phyloP scores from a whole-genome alignment of 2,888 invertebrate species.

The Gasteruption jaculator region DNA sequence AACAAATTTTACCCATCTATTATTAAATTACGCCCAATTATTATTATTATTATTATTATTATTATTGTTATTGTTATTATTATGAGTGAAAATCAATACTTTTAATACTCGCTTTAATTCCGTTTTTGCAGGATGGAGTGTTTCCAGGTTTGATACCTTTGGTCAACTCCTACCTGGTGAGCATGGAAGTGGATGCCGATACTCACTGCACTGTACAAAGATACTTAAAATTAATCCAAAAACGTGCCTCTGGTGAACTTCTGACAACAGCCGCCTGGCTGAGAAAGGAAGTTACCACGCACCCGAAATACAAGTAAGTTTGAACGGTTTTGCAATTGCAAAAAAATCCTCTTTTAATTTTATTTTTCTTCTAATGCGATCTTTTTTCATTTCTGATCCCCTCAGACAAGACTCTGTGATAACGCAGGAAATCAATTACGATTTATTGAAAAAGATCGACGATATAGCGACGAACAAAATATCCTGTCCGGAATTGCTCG shows the following conservation, averaged over 20 bases:
- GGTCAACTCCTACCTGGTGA: slow-evolving; percentile 88
- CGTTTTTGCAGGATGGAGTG: slow-evolving; percentile 64
- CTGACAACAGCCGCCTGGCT: slow-evolving; percentile 95
- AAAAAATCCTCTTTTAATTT: slow-evolving; percentile 9
- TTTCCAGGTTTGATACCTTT: slow-evolving; percentile 95
- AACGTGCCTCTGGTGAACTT: slow-evolving; percentile 82
- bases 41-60: too few relatives aligned
- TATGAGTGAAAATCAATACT: too few relatives aligned
- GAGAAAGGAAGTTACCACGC: slow-evolving; percentile 79
- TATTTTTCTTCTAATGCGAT: neutral
- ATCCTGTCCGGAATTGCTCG: slow-evolving; percentile 72
- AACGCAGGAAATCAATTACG: slow-evolving; percentile 84
- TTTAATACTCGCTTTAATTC: too few relatives aligned
- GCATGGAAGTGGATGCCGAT: slow-evolving; percentile 97
- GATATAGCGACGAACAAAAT: slow-evolving; percentile 68
- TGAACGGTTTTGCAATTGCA: slow-evolving; percentile 3
- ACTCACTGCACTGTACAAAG: slow-evolving; percentile 96
- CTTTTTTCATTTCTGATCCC: slow-evolving; percentile 30
- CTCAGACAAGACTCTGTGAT: slow-evolving; percentile 83
- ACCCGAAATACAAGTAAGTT: slow-evolving; percentile 84
- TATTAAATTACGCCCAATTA: too few relatives aligned
- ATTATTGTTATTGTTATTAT: slow-evolving; percentile 1
- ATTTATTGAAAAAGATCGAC: slow-evolving; percentile 74
- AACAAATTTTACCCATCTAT: too few relatives aligned
- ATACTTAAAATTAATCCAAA: slow-evolving; percentile 89